A percentile compares a stretch with the other conserved stretches of the same genome.
These are phyloP conservation scores for Squalus acanthias DNA, from an alignment of 2,797 vertebrate genomes.

Conservation along the genomic window DNA sequence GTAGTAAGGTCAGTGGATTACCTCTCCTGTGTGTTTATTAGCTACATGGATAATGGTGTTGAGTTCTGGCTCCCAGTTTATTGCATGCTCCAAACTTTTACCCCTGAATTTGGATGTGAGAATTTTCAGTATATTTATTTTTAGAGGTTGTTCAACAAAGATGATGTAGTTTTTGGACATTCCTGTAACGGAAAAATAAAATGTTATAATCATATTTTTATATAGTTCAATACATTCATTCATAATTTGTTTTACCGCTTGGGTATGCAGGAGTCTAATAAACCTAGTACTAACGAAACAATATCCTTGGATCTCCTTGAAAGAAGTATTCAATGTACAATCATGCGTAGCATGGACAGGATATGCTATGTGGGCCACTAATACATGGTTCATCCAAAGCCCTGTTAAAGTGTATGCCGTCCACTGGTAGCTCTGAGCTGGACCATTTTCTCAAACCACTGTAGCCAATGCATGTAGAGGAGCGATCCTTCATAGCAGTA, in stretches of 20 bases:
- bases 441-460: neutral
- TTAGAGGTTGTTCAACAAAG: conserved; percentile 86
- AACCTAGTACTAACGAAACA: neutral
- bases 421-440: neutral
- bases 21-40: conserved; percentile 79
- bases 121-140: conserved; percentile 76
- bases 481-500: neutral
- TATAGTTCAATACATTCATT: neutral
- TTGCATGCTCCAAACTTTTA: conserved; percentile 61
- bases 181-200: conserved; percentile 54
- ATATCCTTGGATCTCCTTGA: neutral
- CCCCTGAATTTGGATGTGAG: conserved; percentile 66
- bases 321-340: neutral
- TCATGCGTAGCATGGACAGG: neutral
- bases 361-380: neutral
- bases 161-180: conserved; percentile 90
- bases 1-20: conserved; percentile 44
- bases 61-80: conserved; percentile 80
- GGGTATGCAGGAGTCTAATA: neutral
- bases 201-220: neutral
- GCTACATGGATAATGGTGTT: conserved; percentile 77
- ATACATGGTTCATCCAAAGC: neutral
- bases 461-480: neutral
- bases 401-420: neutral
- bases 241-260: neutral